Percentiles rank a stretch among this genome's conserved stretches.
Evolutionary conservation across 2,797 vertebrate genomes (phyloP).

Genomic region (Clarias pachynema): DNA sequence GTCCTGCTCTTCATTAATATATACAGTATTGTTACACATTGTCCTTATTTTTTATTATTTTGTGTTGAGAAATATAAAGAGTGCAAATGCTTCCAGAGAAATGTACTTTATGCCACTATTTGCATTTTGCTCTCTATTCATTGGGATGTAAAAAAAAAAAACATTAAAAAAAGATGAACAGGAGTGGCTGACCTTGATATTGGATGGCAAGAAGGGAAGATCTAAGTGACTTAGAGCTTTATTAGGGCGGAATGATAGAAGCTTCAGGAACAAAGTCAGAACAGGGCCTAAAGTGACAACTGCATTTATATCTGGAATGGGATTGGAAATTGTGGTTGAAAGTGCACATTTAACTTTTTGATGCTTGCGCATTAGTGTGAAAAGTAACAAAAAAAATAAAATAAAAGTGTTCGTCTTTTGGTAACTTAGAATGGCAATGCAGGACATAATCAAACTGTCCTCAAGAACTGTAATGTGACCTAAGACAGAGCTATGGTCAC

Average conservation of each 20-base stretch:
- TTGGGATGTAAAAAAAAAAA: background rate
- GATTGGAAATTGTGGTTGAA: background rate
- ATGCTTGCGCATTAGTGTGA: background rate
- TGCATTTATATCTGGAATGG: background rate
- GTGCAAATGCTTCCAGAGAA: background rate
- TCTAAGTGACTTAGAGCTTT: background rate
- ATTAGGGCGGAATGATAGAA: background rate
- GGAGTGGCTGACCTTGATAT: background rate
- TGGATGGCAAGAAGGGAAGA: background rate
- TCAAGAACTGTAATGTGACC: background rate
- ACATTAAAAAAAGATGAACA: background rate
- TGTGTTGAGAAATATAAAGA: background rate
- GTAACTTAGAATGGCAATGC: background rate
- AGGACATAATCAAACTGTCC: background rate
- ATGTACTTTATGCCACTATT: background rate
- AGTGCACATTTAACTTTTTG: background rate
- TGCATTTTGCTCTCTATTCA: background rate
- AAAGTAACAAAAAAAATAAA: too few species aligned
- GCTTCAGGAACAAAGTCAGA: slow-evolving; percentile 9
- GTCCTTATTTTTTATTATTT: background rate
- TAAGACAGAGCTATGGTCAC: background rate
- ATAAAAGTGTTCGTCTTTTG: background rate
- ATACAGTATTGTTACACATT: background rate
- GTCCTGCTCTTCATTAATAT: slow-evolving; percentile 2
- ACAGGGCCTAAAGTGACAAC: slow-evolving; percentile 20